Conservation (phyloP, 37 sponge, comb jelly and placozoan species). For the Beroe forskalii region DNA sequence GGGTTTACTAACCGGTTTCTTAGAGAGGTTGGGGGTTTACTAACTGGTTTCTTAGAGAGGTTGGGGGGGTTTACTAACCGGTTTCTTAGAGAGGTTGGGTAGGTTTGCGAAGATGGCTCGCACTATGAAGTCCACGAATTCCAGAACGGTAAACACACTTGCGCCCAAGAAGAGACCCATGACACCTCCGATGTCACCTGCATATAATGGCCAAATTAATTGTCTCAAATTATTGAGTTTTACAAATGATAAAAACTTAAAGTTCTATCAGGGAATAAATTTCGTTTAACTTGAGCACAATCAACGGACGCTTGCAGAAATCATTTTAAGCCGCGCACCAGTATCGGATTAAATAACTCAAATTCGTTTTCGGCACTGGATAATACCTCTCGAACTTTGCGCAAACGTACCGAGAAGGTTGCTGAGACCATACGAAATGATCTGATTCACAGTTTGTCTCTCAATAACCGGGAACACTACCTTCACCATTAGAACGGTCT, state of each 20-base stretch:
- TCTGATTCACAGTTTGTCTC: conserved; percentile 42
- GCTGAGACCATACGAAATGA: conserved; percentile 1
- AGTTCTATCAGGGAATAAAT: neutral
- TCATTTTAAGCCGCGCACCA: no score
- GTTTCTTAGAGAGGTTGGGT: neutral
- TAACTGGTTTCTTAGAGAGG: no score
- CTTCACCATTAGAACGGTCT: neutral
- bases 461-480: conserved; percentile 6
- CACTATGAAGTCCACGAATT: conserved; percentile 17
- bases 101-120: neutral
- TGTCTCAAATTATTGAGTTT: neutral
- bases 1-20: no score
- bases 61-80: no score
- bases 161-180: conserved; percentile 41
- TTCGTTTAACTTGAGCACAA: neutral
- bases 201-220: neutral
- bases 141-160: conserved; percentile 43
- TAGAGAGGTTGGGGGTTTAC: no score
- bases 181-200: conserved; percentile 56
- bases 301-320: no score
- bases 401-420: conserved; percentile 54
- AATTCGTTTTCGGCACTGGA: no score
- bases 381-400: no score
- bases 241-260: neutral
- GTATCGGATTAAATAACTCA: no score